Evolutionary conservation across 2,113 vertebrate species (phyloP), one percentile per base, ranked within the genome.

Genomic region (Pitta sordida): DNA sequence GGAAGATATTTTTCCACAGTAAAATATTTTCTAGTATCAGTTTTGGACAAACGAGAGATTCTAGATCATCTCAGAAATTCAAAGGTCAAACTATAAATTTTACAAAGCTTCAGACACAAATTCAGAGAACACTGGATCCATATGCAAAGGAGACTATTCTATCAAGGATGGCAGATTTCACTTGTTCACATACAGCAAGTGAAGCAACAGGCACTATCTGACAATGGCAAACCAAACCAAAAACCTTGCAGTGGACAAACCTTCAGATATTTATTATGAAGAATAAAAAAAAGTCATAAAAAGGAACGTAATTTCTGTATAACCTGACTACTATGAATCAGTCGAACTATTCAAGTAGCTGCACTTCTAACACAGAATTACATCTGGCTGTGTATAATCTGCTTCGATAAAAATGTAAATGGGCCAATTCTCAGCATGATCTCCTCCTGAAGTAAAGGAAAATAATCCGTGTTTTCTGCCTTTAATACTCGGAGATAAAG

Each of bases 401-500:
- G 21, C 44, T 90, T 48, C 51, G 64, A 15, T 0, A 68, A n/a
- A 41, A 83, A 78, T 68, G 22, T 56, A 59, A 74, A 51, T 3
- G 15, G 9, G 16, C 10, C 15, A 85, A 65, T 34, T 62, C 51
- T 88, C 37, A 79, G 75, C 4, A 10, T 21, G 21, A 58, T 71
- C 90, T 85, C 26, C 52, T 68, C 44, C 32, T 43, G 48, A 79
- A 39, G 39, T 17, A 74, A 87, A 79, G 9, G 30, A 41, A 46
- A 91, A 91, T 58, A 87, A 86, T n/a, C 76, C 22, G 22, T 36
- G 36, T 86, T 92, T 92, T 88, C 89, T 91, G 55, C 68, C 78
- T 92, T 83, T 83, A 93, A 90, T 88, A 83, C 65, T 76, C 39
- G 46, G 67, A 92, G 83, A 60, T 84, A 86, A 91, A 49, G 37